Evolutionary conservation across 1,140 invertebrate genomes (phyloP).

Genomic region (Monochamus saltuarius): DNA sequence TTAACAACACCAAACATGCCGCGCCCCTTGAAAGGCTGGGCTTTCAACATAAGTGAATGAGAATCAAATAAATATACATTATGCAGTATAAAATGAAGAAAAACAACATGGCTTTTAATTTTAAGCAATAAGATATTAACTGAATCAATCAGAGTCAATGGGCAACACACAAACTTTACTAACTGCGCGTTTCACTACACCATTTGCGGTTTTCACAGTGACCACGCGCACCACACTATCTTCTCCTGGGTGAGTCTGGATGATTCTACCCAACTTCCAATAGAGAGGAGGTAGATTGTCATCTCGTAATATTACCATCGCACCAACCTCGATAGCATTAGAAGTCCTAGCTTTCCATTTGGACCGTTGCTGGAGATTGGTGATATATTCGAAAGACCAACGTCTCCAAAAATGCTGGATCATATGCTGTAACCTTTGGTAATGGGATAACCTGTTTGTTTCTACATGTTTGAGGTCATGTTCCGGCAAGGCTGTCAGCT

Average conservation of each 20-base stretch:
- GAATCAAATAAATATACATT: no score
- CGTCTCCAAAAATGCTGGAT: neutral
- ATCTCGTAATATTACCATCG: slow-evolving; percentile 33
- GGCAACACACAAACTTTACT: slow-evolving; percentile 15
- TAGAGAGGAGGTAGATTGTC: slow-evolving; percentile 33
- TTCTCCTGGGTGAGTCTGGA: slow-evolving; percentile 40
- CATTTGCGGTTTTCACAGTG: neutral
- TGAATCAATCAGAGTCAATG: neutral
- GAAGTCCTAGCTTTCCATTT: no score
- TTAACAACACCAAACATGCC: no score
- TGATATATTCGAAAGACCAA: neutral
- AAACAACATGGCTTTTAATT: no score
- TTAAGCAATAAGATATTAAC: no score
- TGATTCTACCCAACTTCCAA: slow-evolving; percentile 44
- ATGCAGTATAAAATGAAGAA: no score
- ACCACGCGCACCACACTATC: slow-evolving; percentile 23
- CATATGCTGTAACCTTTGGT: neutral
- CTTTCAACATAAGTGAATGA: no score
- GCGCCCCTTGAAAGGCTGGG: no score
- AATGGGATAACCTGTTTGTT: neutral
- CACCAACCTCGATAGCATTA: slow-evolving; percentile 10
- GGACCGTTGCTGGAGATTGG: no score
- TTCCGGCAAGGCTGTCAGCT: neutral
- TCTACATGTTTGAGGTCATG: neutral
- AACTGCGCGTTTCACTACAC: slow-evolving; percentile 2